phyloP scores from a whole-genome alignment of 2,113 vertebrate species.

The Euleptes europaea region DNA sequence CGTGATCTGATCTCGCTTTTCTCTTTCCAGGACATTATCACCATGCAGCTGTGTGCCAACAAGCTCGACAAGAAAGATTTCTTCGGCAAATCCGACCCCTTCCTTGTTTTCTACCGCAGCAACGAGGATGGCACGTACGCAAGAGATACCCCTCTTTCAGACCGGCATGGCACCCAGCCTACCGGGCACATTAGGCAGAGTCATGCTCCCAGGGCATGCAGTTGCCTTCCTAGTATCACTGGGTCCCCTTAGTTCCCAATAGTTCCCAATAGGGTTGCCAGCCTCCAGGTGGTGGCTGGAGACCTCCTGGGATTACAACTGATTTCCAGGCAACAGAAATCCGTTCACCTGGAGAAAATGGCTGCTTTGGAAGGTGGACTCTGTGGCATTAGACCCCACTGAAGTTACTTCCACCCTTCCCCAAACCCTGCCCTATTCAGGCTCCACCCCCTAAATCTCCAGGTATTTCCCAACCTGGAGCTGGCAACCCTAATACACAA shows the following conservation, averaged over 20 bases:
- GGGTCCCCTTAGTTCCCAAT: background rate
- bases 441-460: too few relatives aligned
- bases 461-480: too few relatives aligned
- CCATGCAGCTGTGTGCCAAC: constrained; percentile 98
- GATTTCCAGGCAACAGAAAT: too few relatives aligned
- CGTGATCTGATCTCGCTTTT: background rate
- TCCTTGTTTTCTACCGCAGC: constrained; percentile 97
- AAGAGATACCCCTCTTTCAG: background rate
- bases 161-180: background rate
- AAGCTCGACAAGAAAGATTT: constrained; percentile 99
- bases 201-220: background rate
- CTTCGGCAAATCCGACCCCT: constrained; percentile 97
- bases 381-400: too few relatives aligned
- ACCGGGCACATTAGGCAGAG: background rate
- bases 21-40: constrained; percentile 87
- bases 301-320: too few relatives aligned
- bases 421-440: too few relatives aligned
- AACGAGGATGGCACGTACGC: constrained; percentile 97
- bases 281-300: too few relatives aligned
- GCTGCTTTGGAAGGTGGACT: too few relatives aligned
- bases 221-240: background rate
- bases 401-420: too few relatives aligned
- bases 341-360: too few relatives aligned
- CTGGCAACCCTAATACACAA: too few relatives aligned
- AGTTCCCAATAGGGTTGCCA: too few relatives aligned